Percentiles rank a stretch among this genome's conserved stretches.
Conservation (phyloP, 2,888 invertebrate species). For the Apomyelois bistriatella region DNA sequence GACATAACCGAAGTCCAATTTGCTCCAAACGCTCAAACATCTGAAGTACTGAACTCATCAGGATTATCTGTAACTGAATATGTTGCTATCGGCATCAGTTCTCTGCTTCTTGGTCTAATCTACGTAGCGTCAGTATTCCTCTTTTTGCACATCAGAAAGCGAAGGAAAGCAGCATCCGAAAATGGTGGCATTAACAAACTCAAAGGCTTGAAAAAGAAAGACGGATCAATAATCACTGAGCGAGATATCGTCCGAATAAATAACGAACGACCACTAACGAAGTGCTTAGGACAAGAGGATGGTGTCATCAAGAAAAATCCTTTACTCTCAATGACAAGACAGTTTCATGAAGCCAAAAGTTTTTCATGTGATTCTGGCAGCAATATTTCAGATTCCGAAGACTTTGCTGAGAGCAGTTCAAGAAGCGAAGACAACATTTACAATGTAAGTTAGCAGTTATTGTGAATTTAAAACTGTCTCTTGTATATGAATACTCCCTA, state of each 20-base stretch:
- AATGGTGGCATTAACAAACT: constrained; percentile 61
- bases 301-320: constrained; percentile 90
- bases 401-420: constrained; percentile 64
- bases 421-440: constrained; percentile 55
- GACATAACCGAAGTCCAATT: constrained; percentile 91
- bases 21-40: constrained; percentile 82
- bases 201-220: constrained; percentile 62
- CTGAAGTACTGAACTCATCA: constrained; percentile 71
- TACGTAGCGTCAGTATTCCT: constrained; percentile 92
- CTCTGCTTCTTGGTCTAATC: constrained; percentile 90
- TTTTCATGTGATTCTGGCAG: constrained; percentile 77
- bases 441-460: constrained; percentile 55
- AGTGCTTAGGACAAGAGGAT: constrained; percentile 80
- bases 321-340: constrained; percentile 79
- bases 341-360: constrained; percentile 77
- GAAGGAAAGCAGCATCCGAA: constrained; percentile 73
- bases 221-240: constrained; percentile 63
- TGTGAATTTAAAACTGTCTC: background rate
- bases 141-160: constrained; percentile 87
- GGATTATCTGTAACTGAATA: constrained; percentile 88
- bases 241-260: constrained; percentile 69
- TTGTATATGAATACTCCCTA: too few species aligned
- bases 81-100: constrained; percentile 90
- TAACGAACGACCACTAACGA: constrained; percentile 60
- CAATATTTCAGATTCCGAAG: constrained; percentile 84